phyloP scores from a whole-genome alignment of 64 coral and sea anemone species.

The Astreopora myriophthalma region DNA sequence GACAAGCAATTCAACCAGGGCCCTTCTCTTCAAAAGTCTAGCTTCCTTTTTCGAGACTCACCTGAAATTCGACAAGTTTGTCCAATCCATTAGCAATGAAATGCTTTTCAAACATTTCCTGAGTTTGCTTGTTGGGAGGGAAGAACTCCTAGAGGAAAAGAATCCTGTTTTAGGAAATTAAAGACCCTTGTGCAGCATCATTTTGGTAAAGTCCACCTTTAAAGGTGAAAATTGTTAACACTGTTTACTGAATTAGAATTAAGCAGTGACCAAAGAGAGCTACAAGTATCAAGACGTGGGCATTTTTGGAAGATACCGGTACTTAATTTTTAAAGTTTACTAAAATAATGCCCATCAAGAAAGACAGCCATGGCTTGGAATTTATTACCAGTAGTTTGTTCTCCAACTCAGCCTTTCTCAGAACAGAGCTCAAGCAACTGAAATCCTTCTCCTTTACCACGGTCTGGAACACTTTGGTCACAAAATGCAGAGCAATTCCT shows the following conservation, averaged over 20 bases:
- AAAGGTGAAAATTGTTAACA: too few relatives aligned
- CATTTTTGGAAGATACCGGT: too few relatives aligned
- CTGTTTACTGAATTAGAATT: too few relatives aligned
- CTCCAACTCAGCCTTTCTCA: constrained; percentile 91
- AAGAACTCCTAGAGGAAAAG: constrained; percentile 77
- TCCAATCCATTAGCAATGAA: constrained; percentile 83
- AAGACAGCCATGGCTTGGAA: too few relatives aligned
- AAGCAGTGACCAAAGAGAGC: too few relatives aligned
- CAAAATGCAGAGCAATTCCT: constrained; percentile 93
- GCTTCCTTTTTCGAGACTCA: constrained; percentile 1
- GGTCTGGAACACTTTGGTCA: constrained; percentile 82
- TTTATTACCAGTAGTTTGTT: constrained; percentile 78
- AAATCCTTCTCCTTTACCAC: constrained; percentile 92
- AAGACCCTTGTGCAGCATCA: too few relatives aligned
- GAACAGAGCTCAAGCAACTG: constrained; percentile 55
- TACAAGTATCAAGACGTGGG: too few relatives aligned
- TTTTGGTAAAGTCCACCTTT: too few relatives aligned
- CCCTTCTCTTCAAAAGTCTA: neutral
- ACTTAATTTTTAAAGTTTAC: too few relatives aligned
- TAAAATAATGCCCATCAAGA: too few relatives aligned
- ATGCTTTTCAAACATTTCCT: constrained; percentile 79
- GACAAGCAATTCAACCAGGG: too few relatives aligned
- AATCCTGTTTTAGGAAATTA: neutral
- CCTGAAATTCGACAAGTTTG: constrained; percentile 89
- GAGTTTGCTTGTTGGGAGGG: constrained; percentile 79